Evolutionary conservation across 2,888 invertebrate species (phyloP).

Genomic region (Sphecodes monilicornis): DNA sequence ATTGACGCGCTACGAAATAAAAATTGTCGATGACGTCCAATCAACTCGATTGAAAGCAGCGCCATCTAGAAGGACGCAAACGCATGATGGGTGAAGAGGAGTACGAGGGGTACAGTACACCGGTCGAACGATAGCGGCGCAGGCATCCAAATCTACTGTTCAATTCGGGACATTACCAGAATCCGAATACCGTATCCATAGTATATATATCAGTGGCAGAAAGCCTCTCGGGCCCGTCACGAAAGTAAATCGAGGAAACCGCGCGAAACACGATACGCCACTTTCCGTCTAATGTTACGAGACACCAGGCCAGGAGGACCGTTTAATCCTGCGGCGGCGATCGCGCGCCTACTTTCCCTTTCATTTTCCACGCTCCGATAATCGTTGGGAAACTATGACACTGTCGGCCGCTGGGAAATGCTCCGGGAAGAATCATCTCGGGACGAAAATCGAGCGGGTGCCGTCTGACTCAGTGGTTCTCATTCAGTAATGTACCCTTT

Average conservation of each 20-base stretch:
- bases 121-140: too few relatives aligned
- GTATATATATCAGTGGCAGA: too few relatives aligned
- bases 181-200: too few relatives aligned
- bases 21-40: too few relatives aligned
- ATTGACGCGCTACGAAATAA: too few relatives aligned
- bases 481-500: not conserved
- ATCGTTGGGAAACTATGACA: conserved; percentile 32
- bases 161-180: too few relatives aligned
- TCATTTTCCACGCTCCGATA: conserved; percentile 38
- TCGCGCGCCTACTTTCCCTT: conserved; percentile 46
- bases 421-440: not conserved
- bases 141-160: too few relatives aligned
- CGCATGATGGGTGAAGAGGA: too few relatives aligned
- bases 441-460: conserved; percentile 1
- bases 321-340: conserved; percentile 61
- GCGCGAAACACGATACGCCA: conserved; percentile 71
- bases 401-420: not conserved
- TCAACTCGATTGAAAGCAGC: too few relatives aligned
- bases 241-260: conserved; percentile 64
- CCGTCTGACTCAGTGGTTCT: not conserved
- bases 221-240: conserved; percentile 31
- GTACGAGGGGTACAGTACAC: too few relatives aligned
- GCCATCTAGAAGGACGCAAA: too few relatives aligned
- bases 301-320: conserved; percentile 49
- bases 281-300: conserved; percentile 68